Percentiles rank a stretch among this genome's conserved stretches.
Conservation (phyloP, 2,113 vertebrate species). For the Cololabis saira region DNA sequence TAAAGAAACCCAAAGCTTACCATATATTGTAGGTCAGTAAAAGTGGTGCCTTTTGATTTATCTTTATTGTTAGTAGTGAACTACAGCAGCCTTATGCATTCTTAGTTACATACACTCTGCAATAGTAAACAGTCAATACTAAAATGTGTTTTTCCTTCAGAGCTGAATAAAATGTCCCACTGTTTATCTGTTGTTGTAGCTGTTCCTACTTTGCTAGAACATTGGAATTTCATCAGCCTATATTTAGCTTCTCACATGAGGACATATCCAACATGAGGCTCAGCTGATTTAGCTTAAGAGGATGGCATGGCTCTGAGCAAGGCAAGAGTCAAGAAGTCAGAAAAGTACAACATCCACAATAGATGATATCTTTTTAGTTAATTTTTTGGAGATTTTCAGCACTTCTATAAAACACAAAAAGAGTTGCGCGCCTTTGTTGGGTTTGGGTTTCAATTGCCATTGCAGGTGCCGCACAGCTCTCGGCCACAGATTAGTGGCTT, state of each 20-base stretch:
- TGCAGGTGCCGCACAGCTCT: constrained; percentile 25
- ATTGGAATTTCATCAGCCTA: constrained; percentile 14
- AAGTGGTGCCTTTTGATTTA: too few species aligned
- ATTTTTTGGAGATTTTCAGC: too few species aligned
- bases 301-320: constrained; percentile 13
- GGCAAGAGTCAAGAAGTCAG: not conserved
- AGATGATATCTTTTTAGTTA: too few species aligned
- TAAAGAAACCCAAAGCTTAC: too few species aligned
- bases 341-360: not conserved
- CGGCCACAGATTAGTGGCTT: constrained; percentile 6
- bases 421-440: too few species aligned
- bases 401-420: too few species aligned
- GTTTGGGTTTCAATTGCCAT: too few species aligned
- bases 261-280: constrained; percentile 53
- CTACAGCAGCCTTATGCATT: not conserved
- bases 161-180: not conserved
- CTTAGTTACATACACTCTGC: not conserved
- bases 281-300: constrained; percentile 54
- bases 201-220: constrained; percentile 3
- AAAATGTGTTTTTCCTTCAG: constrained; percentile 6
- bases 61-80: not conserved
- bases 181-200: not conserved
- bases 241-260: constrained; percentile 45
- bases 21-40: too few species aligned
- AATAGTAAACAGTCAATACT: not conserved